These are phyloP conservation scores for Idaea aversata DNA, from an alignment of 2,888 invertebrate genomes.

Conservation along the genomic window DNA sequence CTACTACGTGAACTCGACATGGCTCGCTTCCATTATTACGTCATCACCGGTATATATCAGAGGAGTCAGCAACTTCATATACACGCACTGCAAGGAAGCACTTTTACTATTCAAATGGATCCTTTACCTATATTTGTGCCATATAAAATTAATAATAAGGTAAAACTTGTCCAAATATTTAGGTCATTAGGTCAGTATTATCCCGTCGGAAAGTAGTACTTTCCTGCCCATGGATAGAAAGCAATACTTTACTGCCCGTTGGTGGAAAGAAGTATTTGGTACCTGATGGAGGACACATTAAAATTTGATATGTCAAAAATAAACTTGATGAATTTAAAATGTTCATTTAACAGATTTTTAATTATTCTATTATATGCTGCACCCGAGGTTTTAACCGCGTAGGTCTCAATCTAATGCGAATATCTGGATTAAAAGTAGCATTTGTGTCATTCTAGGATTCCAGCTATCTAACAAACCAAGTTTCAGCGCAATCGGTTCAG, in stretches of 20 bases:
- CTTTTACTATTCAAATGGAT: conserved; percentile 43
- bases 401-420: too few species aligned
- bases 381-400: too few species aligned
- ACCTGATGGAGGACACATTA: background rate
- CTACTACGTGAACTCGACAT: conserved; percentile 65
- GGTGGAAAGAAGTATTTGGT: too few species aligned
- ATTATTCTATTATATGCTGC: too few species aligned
- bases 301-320: too few species aligned
- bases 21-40: conserved; percentile 66
- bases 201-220: background rate
- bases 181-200: background rate
- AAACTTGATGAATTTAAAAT: background rate
- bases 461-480: too few species aligned
- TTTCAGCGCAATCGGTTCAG: too few species aligned
- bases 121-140: conserved; percentile 53
- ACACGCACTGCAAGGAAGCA: conserved; percentile 63
- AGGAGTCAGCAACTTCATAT: conserved; percentile 47
- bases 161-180: conserved; percentile 18
- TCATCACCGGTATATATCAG: conserved; percentile 56
- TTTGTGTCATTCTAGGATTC: too few species aligned
- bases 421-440: too few species aligned
- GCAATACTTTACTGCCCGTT: too few species aligned
- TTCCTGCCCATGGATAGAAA: background rate
- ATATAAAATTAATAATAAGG: conserved; percentile 69
- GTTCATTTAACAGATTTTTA: too few species aligned